Percentiles rank a stretch among this genome's conserved stretches.
Conservation (phyloP, 2,888 invertebrate species). For the Polydesmus complanatus region DNA sequence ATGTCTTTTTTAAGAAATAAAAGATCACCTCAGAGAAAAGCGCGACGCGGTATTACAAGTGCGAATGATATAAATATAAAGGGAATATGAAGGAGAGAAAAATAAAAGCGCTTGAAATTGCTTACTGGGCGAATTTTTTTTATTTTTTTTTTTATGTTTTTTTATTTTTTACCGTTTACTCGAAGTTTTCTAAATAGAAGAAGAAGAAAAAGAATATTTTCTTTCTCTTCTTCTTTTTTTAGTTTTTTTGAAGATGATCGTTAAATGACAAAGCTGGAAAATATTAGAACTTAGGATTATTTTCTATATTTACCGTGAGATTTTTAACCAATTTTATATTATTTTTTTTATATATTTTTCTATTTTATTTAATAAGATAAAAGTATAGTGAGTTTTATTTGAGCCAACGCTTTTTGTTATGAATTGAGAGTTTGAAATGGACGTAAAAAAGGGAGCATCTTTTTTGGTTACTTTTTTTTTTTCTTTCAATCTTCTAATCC, state of each 20-base stretch:
- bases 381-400: not conserved
- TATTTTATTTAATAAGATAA: not conserved
- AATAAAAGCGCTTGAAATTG: not conserved
- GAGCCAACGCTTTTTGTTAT: not conserved
- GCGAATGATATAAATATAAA: not conserved
- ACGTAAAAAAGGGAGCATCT: not conserved
- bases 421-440: not conserved
- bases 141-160: too few relatives aligned
- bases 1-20: not conserved
- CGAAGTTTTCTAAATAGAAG: too few relatives aligned
- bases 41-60: not conserved
- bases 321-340: not conserved
- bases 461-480: not conserved
- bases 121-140: not conserved
- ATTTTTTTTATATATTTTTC: not conserved
- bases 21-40: not conserved
- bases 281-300: not conserved
- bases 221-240: too few relatives aligned
- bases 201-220: too few relatives aligned
- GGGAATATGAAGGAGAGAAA: not conserved
- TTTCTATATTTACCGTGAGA: not conserved
- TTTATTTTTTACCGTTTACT: too few relatives aligned
- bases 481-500: not conserved
- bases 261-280: not conserved
- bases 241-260: not conserved